Evolutionary conservation across 2,888 invertebrate genomes (phyloP), one percentile per base, ranked within the genome.

Genomic region (Steinernema carpocapsae): DNA sequence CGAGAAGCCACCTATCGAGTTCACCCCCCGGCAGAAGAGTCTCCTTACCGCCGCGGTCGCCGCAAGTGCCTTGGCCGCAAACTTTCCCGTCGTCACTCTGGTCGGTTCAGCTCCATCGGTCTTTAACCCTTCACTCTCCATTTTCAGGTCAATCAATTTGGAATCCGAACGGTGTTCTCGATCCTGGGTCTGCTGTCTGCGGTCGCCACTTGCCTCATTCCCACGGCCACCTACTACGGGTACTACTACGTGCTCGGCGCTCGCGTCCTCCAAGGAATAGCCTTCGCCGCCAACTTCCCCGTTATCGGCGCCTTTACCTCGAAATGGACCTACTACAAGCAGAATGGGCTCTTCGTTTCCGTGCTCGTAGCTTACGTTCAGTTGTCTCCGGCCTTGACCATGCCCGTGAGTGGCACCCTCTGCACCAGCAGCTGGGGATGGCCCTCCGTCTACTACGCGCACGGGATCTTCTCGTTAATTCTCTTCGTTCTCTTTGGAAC

Each of bases 251-350:
- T 84, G 48, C 76, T 87, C 48, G 81, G 78, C 0, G 79, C 79
- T 22, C 82, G 86, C 26, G 78, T 83, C 59, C 78, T 85, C 22
- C 86, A 86, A 74, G 86, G 85, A 14, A 74, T 86, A 71, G 83
- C 86, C 1, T 87, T 86, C 75, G 82, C 86, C 42, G 82, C 83
- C 70, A 87, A 84, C 77, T 87, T 86, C 76, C 85, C 86, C 12
- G 86, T 85, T 22, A 87, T 86, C 71, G 86, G 86, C 14, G 80
- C 85, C 0, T 86, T 86, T 78, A 83, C 84, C 32, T 80, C 82
- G 70, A 87, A 85, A 77, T 86, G 86, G 85, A 82, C 85, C 4
- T 86, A 86, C 72, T 87, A 82, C 77, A 86, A 86, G 71, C 86
- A 86, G 78, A 86, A 84, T 64, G 86, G 86, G 7, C 80, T 86